Base-by-base conservation (phyloP, 2,797 vertebrate genomes). In the Carduelis carduelis region DNA sequence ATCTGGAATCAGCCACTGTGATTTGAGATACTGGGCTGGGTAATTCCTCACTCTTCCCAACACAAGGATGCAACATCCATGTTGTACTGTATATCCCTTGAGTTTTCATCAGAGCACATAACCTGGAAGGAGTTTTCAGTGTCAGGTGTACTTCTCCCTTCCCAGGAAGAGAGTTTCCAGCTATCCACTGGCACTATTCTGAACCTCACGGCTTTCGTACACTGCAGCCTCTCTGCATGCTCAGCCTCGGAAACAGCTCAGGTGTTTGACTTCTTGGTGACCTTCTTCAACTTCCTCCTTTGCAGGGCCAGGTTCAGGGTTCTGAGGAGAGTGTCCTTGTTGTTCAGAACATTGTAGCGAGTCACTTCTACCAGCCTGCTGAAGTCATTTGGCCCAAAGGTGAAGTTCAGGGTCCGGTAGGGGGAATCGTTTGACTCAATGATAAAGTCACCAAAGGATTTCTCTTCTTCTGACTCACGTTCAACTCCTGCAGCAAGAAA, bases 291-390 rank as follows among this genome's bases (percentile, higher is more conserved):
- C 81, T 92, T 97, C 64, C 87, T 96, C 84, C 87, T 97, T 14
- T 95, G 88, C 90, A 98, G 72, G 49, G 96, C 98, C 93, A 97
- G 93, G 41, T 26, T 70, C 1, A 99, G 91, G 4, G 90, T 94
- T 21, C 72, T 78, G 35, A 97, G 83, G 76, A 99, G 85, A 6
- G 44, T 34, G 7, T 98, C 95, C 47, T 90, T 95, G 44, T 97
- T 99, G 96, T 98, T 99, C 21, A 97, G 66, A 39, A 99, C 96
- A 2, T 99, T 99, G 94, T 99, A 99, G 61, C 87, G 43, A 52
- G 96, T 98, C 93, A 99, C 91, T 16, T 97, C 96, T 86, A 98
- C 95, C 32, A 99, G 93, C 41, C 92, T 96, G 43, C 97, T 96
- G 90, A 98, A 99, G 69, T 98, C 97, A 5, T 96, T 17, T 0